Base-by-base conservation (phyloP, 2,888 invertebrate species). In the Chesias legatella region DNA sequence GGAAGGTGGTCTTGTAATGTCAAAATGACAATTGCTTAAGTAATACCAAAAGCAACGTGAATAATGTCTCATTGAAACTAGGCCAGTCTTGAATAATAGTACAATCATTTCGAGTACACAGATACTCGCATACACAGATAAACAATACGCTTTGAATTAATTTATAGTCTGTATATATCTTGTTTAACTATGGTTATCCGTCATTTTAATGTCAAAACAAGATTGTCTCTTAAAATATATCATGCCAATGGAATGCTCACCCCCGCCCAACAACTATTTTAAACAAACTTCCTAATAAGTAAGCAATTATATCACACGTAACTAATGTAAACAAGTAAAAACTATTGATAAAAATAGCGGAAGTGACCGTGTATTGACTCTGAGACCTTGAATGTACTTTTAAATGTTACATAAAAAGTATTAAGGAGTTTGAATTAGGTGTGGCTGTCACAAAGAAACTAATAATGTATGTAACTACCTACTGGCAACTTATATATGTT, bases 291-390 rank as follows among this genome's bases (percentile, higher is more conserved):
- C 5, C 13, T 5, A 3, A 17, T 17, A 17, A 17, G 5, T 17
- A 17, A 17, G 9, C 7, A 32, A 38, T 32, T 38, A 32, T 31
- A 27, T 10, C 7, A 17, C 24, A 8, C 20, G 7, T 11, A 34
- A 38, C n/a, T n/a, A 34, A 17, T 21, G 39, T 31, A 34, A 31
- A 31, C 23, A 26, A 5, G 11, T 25, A 11, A 30, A 33, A 29
- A 10, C 30, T 29, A 45, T 37, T 43, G 28, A 31, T 30, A 6
- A 33, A 21, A 31, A 32, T 41, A 46, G 39, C 50, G 50, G 50
- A 50, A 50, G 43, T 36, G 13, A 17, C n/a, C 22, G 6, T 22
- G n/a, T 24, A 30, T 31, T 17, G 27, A 29, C 23, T 31, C n/a
- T 22, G n/a, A 20, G 34, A 24, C 50, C 50, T 50, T 50, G 50